Percentiles rank a stretch among this genome's conserved stretches.
phyloP scores from a whole-genome alignment of 2,113 vertebrate species.

The Clarias macrocephalus region DNA sequence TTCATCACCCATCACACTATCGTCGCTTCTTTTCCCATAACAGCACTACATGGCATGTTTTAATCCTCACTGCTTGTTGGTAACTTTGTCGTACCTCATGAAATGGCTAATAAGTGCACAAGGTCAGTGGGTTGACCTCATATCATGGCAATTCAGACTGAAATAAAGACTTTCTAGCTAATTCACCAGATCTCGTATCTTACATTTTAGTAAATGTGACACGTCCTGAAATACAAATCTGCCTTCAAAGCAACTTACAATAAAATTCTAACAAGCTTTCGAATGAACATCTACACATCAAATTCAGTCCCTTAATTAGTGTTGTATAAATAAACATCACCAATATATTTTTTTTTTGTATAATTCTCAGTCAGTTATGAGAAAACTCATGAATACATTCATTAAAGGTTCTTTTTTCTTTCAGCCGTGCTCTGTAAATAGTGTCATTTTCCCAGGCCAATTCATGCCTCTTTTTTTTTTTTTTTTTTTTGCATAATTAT shows the following conservation, averaged over 20 bases:
- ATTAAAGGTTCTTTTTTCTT: constrained; percentile 26
- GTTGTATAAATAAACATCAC: constrained; percentile 33
- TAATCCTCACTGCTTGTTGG: neutral
- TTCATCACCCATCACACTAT: too few species aligned
- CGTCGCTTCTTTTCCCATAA: neutral
- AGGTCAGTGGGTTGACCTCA: neutral
- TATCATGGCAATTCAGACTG: neutral
- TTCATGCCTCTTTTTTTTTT: neutral
- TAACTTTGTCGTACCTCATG: neutral
- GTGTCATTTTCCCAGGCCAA: constrained; percentile 17
- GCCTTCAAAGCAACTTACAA: neutral
- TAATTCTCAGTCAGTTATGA: constrained; percentile 24
- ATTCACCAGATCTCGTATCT: neutral
- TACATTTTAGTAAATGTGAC: neutral
- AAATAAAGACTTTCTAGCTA: neutral
- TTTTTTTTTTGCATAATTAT: neutral
- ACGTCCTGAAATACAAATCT: neutral
- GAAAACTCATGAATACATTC: constrained; percentile 49
- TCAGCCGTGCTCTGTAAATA: constrained; percentile 29
- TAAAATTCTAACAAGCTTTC: neutral
- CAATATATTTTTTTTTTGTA: constrained; percentile 32
- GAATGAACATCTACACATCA: neutral
- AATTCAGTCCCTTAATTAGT: constrained; percentile 12
- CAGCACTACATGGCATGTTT: neutral
- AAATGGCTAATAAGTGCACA: neutral